A percentile compares a stretch with the other conserved stretches of the same genome.
Evolutionary conservation across 2,888 invertebrate species (phyloP).

Genomic region (Ectobius pallidus): DNA sequence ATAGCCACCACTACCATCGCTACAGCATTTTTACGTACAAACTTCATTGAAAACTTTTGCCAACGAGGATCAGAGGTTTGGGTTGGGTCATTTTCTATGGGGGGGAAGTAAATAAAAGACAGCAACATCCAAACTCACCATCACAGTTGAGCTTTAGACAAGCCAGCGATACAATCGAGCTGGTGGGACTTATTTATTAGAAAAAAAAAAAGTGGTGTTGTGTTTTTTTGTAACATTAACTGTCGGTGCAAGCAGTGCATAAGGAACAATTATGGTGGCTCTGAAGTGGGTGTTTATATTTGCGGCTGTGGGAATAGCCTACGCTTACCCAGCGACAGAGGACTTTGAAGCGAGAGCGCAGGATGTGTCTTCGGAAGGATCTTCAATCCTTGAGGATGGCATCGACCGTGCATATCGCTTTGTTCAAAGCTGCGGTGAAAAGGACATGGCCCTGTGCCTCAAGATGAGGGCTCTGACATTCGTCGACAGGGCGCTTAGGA

Average conservation of each 20-base stretch:
- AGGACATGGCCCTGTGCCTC: constrained; percentile 71
- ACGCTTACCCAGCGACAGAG: constrained; percentile 53
- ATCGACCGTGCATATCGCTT: constrained; percentile 70
- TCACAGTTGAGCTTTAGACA: constrained; percentile 1
- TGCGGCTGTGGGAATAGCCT: constrained; percentile 54
- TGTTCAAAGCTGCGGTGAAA: constrained; percentile 72
- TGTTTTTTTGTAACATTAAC: background rate
- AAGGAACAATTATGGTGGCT: background rate
- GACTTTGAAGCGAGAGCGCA: background rate
- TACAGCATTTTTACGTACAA: background rate
- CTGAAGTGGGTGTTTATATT: constrained; percentile 40
- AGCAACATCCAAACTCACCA: background rate
- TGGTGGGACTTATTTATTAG: background rate
- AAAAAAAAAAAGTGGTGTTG: background rate
- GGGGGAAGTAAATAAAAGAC: constrained; percentile 25
- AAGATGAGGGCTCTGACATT: constrained; percentile 77
- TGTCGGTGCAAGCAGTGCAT: background rate
- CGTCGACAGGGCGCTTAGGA: constrained; percentile 64
- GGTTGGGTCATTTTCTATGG: constrained; percentile 13
- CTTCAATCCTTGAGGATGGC: constrained; percentile 58
- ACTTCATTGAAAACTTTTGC: constrained; percentile 31
- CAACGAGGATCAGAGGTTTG: background rate
- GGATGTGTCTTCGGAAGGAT: constrained; percentile 50
- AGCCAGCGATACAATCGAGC: constrained; percentile 6
- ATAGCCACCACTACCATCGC: background rate